A percentile compares a stretch with the other conserved stretches of the same genome.
Evolutionary conservation across 2,113 vertebrate species (phyloP).

Genomic region (Zingel zingel): DNA sequence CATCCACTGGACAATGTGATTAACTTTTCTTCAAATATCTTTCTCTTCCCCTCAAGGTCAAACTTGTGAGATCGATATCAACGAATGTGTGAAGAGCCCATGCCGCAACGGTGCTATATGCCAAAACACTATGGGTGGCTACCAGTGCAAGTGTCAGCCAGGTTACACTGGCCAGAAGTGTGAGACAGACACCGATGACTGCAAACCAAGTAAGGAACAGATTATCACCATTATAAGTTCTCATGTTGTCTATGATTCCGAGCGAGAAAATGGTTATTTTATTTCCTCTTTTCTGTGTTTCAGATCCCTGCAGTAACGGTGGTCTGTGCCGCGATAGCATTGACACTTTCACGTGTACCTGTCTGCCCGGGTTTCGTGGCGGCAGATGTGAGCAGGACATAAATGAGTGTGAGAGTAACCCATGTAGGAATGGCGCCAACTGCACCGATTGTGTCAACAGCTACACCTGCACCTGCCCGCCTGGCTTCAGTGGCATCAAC

Average conservation of each 20-base stretch:
- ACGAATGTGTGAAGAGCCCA: constrained; percentile 95
- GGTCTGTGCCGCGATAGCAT: constrained; percentile 91
- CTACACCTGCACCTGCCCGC: constrained; percentile 96
- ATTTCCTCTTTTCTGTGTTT: constrained; percentile 10
- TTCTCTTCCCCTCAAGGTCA: constrained; percentile 86
- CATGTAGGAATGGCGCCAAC: constrained; percentile 94
- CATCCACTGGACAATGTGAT: background rate
- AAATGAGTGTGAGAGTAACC: constrained; percentile 95
- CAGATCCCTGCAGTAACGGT: constrained; percentile 96
- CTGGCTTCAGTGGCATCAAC: constrained; percentile 95
- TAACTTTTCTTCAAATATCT: background rate
- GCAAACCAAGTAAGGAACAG: constrained; percentile 92
- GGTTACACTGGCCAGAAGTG: constrained; percentile 92
- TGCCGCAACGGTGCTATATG: constrained; percentile 90
- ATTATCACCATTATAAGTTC: background rate
- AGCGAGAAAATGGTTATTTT: background rate
- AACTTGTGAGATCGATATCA: constrained; percentile 95
- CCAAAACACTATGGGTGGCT: constrained; percentile 91
- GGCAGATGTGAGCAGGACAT: constrained; percentile 94
- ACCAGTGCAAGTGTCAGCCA: constrained; percentile 88
- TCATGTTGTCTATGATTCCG: background rate
- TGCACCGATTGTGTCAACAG: constrained; percentile 97
- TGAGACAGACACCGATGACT: constrained; percentile 92
- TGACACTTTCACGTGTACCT: constrained; percentile 89
- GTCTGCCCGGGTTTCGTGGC: constrained; percentile 93